phyloP scores from a whole-genome alignment of 2,113 vertebrate genomes.

The Neogobius melanostomus region DNA sequence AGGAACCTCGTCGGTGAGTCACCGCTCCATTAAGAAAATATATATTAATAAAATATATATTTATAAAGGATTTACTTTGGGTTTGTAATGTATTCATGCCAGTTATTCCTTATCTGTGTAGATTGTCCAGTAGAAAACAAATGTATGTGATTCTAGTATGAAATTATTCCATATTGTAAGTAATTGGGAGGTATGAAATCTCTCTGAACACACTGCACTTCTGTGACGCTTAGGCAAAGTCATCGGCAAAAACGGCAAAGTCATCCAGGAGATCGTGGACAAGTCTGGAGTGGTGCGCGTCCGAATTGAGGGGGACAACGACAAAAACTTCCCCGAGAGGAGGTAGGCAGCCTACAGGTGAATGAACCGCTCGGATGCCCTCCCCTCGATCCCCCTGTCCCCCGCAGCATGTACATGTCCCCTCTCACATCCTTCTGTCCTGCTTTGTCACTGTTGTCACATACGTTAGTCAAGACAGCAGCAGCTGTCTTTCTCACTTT shows the following conservation, averaged over 20 bases:
- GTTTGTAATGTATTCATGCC: no score
- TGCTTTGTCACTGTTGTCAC: constrained; percentile 40
- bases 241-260: constrained; percentile 92
- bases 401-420: constrained; percentile 5
- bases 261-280: constrained; percentile 94
- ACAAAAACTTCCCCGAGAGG: constrained; percentile 89
- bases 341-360: constrained; percentile 82
- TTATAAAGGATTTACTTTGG: no score
- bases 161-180: no score
- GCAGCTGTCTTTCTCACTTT: background rate
- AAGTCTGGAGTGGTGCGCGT: constrained; percentile 92
- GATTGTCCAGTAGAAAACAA: no score
- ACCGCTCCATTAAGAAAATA: no score
- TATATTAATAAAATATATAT: no score
- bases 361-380: constrained; percentile 51
- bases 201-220: no score
- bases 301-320: constrained; percentile 89
- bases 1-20: constrained; percentile 88
- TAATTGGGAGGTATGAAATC: no score
- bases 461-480: constrained; percentile 19
- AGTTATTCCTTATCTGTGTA: no score
- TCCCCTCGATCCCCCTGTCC: background rate
- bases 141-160: no score
- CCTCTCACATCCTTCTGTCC: constrained; percentile 23
- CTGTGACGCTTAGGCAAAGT: constrained; percentile 81